Conservation (phyloP, 1,140 invertebrate genomes). For the Dinoponera quadriceps region DNA sequence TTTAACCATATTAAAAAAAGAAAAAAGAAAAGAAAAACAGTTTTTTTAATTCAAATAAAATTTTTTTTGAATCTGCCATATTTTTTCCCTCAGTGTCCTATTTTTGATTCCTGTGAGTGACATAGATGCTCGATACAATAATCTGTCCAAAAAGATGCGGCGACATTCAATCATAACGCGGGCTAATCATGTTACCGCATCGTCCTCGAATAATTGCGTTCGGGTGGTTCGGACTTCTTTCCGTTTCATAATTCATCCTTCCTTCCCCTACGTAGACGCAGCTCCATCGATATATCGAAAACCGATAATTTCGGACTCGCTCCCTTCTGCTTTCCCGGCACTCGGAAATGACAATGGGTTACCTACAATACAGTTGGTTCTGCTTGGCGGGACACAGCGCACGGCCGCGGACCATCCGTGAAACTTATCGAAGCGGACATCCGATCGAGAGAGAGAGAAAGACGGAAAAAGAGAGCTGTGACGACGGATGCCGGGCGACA, state of each 20-base stretch:
- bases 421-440: conserved; percentile 82
- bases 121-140: too few species aligned
- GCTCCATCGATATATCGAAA: conserved; percentile 13
- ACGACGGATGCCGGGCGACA: conserved; percentile 43
- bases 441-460: conserved; percentile 65
- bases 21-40: too few species aligned
- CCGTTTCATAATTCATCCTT: background rate
- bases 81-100: too few species aligned
- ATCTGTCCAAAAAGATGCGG: too few species aligned
- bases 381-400: conserved; percentile 17
- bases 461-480: too few species aligned
- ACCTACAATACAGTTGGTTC: conserved; percentile 36
- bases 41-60: too few species aligned
- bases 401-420: conserved; percentile 76
- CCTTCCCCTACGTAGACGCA: too few species aligned
- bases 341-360: conserved; percentile 26
- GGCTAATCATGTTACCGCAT: background rate
- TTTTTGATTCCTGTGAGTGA: too few species aligned
- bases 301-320: conserved; percentile 19
- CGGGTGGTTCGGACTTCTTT: background rate
- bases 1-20: too few species aligned
- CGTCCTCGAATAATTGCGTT: background rate
- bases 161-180: too few species aligned
- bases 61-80: too few species aligned
- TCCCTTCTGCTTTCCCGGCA: conserved; percentile 3